These are phyloP conservation scores for Carduelis carduelis DNA, from an alignment of 2,797 vertebrate species.

Conservation along the genomic window DNA sequence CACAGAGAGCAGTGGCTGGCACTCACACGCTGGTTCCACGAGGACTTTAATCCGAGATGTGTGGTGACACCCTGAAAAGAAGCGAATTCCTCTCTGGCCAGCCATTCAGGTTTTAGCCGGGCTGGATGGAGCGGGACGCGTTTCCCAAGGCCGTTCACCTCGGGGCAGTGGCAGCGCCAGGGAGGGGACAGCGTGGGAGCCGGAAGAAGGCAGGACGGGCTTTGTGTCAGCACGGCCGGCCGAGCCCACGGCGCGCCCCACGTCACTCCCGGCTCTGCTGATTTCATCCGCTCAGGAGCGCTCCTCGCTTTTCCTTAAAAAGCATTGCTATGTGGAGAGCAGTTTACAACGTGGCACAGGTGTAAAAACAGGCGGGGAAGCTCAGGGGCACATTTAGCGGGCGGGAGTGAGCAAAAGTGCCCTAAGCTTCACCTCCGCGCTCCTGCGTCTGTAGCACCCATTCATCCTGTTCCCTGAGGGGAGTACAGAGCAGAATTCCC, in stretches of 20 bases:
- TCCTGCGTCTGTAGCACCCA: neutral
- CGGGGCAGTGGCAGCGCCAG: constrained; percentile 22
- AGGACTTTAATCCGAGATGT: neutral
- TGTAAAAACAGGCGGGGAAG: neutral
- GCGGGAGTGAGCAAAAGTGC: neutral
- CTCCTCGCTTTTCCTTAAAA: neutral
- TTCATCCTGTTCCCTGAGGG: neutral
- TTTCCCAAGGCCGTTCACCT: constrained; percentile 27
- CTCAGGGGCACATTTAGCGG: neutral
- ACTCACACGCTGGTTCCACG: neutral
- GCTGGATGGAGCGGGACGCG: neutral
- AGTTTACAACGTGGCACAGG: neutral
- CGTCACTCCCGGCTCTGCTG: neutral
- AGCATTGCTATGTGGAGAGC: fast-evolving
- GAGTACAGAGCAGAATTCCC: neutral
- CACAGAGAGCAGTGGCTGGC: neutral
- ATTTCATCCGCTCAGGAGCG: neutral
- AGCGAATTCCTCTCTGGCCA: neutral
- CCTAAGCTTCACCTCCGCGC: neutral
- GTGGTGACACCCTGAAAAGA: neutral
- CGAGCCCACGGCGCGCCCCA: neutral
- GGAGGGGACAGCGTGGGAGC: constrained; percentile 62
- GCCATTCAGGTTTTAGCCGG: neutral
- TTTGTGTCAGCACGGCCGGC: neutral
- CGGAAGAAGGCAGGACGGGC: constrained; percentile 36